phyloP scores from a whole-genome alignment of 1,140 invertebrate species.

The Drosophila pachea region DNA sequence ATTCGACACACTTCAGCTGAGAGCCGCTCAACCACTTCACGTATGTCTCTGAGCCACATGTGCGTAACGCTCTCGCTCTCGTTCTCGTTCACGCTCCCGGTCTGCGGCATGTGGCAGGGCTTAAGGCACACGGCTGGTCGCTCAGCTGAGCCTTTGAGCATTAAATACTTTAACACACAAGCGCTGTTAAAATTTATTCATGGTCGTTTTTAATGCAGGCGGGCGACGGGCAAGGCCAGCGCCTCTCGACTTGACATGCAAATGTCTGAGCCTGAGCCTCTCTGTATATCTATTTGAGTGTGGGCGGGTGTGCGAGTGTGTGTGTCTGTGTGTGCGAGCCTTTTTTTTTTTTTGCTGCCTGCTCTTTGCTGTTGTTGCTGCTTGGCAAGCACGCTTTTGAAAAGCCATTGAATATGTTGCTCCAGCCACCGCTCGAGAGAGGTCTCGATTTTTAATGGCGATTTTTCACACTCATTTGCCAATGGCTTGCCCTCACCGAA shows the following conservation, averaged over 20 bases:
- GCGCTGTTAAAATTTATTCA: constrained; percentile 76
- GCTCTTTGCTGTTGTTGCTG: constrained; percentile 48
- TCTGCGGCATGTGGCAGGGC: constrained; percentile 65
- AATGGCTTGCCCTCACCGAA: constrained; percentile 14
- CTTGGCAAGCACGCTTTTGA: constrained; percentile 71
- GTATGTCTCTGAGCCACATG: constrained; percentile 45
- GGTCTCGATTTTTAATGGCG: constrained; percentile 52
- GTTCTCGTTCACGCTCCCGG: constrained; percentile 29
- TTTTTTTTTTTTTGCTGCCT: constrained; percentile 52
- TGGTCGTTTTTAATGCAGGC: constrained; percentile 70
- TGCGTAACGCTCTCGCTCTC: constrained; percentile 44
- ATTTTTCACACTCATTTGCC: constrained; percentile 71
- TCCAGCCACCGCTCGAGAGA: constrained; percentile 18
- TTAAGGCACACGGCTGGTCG: constrained; percentile 69
- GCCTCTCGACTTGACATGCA: constrained; percentile 67
- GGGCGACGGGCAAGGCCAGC: constrained; percentile 22
- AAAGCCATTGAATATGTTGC: constrained; percentile 75
- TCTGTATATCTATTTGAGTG: constrained; percentile 33
- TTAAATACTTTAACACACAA: constrained; percentile 77
- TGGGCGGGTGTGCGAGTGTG: constrained; percentile 32
- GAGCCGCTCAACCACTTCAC: constrained; percentile 33
- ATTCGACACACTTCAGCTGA: constrained; percentile 28
- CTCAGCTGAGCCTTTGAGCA: constrained; percentile 70
- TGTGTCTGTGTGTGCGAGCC: constrained; percentile 45
- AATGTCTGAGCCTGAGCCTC: constrained; percentile 61